Evolutionary conservation across 1,140 invertebrate genomes (phyloP).

Genomic region (Polypedilum vanderplanki): DNA sequence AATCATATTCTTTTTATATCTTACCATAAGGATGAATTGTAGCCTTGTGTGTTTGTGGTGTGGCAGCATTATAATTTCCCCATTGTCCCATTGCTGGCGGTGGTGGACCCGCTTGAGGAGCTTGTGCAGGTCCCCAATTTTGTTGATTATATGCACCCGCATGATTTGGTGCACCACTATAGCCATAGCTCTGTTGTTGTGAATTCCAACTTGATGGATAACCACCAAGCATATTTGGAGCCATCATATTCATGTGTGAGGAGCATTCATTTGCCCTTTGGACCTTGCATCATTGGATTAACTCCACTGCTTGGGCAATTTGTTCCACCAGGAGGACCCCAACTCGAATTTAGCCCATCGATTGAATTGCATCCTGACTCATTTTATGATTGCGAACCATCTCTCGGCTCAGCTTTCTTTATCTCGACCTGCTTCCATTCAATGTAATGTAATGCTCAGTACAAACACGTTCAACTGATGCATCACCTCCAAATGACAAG

Average conservation of each 20-base stretch:
- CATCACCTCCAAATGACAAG: conserved; percentile 93
- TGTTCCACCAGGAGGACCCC: not conserved
- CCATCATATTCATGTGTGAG: conserved; percentile 81
- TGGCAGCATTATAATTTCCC: conserved; percentile 61
- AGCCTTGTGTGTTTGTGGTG: conserved; percentile 70
- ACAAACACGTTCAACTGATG: conserved; percentile 87
- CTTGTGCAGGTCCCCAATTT: conserved; percentile 64
- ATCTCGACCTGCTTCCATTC: conserved; percentile 95
- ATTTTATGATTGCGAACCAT: conserved; percentile 53
- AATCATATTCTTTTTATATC: conserved; percentile 32
- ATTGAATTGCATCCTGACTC: conserved; percentile 36
- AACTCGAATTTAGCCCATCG: not conserved
- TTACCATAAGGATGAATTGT: conserved; percentile 66
- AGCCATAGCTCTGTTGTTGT: conserved; percentile 76
- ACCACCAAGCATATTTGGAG: conserved; percentile 69
- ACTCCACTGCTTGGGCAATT: not conserved
- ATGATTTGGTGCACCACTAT: conserved; percentile 53
- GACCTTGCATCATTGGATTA: conserved; percentile 54
- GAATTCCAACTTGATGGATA: conserved; percentile 77
- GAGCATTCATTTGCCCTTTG: conserved; percentile 69
- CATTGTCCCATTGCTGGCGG: conserved; percentile 54
- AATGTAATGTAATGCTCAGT: conserved; percentile 93
- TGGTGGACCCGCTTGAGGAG: conserved; percentile 60
- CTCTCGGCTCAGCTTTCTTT: conserved; percentile 83
- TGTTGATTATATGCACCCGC: conserved; percentile 76